Evolutionary conservation across 2,888 invertebrate genomes (phyloP), one percentile per base, ranked within the genome.

Genomic region (Theodoxus fluviatilis): DNA sequence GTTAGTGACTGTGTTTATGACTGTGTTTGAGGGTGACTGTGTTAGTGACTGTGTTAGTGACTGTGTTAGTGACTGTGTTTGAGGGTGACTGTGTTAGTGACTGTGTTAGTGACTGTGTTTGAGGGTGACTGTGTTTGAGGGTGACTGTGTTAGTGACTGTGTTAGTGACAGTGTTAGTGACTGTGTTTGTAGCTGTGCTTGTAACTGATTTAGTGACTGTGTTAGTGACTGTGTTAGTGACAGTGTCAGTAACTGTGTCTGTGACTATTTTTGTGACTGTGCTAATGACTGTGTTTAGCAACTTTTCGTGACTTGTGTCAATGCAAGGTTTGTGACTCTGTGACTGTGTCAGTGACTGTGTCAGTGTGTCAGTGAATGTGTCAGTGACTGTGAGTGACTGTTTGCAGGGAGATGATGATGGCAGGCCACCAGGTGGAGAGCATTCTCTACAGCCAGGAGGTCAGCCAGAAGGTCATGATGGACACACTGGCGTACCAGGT

Each of bases 401-500:
- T 59, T 71, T 71, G 18, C 74, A 81, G 80, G 69, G 81, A 81
- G 67, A 76, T 77, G 31, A 71, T 71, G 67, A 67, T 77, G 67
- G 67, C 77, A 33, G 75, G 47, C 40, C 78, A 74, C 43, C 78
- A 81, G 72, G 72, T 84, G 57, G 74, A 79, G 35, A 78, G 77
- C 71, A 72, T 81, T 9, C 73, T 85, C 1, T 61, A 76, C 37
- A 59, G 71, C 64, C 80, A 78, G 69, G 74, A 80, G 43, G 67
- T 71, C 12, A 80, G 79, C 25, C 77, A 80, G 67, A 73, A 74
- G 12, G 68, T 75, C 4, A 70, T 83, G 25, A 70, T 82, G 31
- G 74, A 76, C 15, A 74, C 83, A 38, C 77, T 84, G 9, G 76
- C 79, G 3, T 75, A 81, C 74, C 81, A 84, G 80, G 85, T 84